A percentile compares a stretch with the other conserved stretches of the same genome.
phyloP scores from a whole-genome alignment of 2,113 vertebrate species.

The Hypanus sabinus region DNA sequence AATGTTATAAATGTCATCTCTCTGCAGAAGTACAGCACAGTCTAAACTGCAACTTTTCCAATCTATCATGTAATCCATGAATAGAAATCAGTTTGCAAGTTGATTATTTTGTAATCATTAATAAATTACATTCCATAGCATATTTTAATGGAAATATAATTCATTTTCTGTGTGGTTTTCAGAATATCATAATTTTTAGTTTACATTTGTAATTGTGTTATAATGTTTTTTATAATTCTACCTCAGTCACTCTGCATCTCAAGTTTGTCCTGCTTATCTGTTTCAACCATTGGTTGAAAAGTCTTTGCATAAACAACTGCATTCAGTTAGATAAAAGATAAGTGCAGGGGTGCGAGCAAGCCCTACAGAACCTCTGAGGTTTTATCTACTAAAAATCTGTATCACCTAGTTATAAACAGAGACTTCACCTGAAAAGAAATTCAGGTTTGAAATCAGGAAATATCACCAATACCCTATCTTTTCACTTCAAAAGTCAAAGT shows the following conservation, averaged over 20 bases:
- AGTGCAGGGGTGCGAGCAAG: not conserved
- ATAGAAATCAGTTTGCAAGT: slow-evolving; percentile 33
- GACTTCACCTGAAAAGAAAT: not conserved
- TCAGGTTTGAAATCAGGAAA: not conserved
- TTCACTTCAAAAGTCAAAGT: no score
- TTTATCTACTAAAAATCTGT: not conserved
- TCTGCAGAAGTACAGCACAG: slow-evolving; percentile 6
- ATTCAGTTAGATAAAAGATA: not conserved
- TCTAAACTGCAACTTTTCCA: slow-evolving; percentile 31
- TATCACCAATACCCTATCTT: not conserved
- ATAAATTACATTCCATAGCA: slow-evolving; percentile 6
- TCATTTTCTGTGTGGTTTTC: slow-evolving; percentile 7
- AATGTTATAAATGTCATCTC: slow-evolving; percentile 18
- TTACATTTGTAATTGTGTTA: not conserved
- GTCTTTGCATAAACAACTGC: not conserved
- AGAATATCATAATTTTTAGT: not conserved
- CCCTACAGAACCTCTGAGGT: no score
- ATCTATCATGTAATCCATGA: slow-evolving; percentile 30
- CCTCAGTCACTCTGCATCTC: no score
- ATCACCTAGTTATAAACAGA: not conserved
- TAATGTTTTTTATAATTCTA: not conserved
- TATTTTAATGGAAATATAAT: slow-evolving; percentile 24
- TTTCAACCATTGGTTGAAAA: not conserved
- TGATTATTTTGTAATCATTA: slow-evolving; percentile 22
- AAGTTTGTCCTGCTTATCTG: not conserved